These are phyloP conservation scores for Corapipo altera DNA, from an alignment of 2,113 vertebrate genomes.

Conservation along the genomic window DNA sequence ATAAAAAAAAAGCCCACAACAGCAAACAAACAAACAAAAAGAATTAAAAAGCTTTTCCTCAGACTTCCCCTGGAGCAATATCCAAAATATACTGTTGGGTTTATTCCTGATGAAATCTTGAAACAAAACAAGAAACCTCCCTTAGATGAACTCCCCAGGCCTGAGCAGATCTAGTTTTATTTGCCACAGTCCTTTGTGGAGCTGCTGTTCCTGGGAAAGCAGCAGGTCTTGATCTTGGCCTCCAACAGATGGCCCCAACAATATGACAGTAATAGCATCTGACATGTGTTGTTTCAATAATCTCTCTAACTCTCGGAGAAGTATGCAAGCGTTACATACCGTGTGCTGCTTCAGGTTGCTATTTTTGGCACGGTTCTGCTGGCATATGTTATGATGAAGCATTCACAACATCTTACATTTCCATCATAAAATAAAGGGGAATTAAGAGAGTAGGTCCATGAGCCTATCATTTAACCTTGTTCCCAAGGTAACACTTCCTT, in stretches of 20 bases:
- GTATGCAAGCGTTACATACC: constrained; percentile 72
- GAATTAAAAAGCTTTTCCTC: background rate
- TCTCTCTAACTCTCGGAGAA: constrained; percentile 74
- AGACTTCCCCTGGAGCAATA: background rate
- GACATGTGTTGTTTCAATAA: constrained; percentile 80
- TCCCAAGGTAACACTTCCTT: constrained; percentile 61
- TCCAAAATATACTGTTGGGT: background rate
- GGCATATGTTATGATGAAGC: constrained; percentile 77
- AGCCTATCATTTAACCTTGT: constrained; percentile 54
- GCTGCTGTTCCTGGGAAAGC: constrained; percentile 60
- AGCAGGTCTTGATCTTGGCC: constrained; percentile 77
- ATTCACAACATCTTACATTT: constrained; percentile 76
- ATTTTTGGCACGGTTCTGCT: constrained; percentile 78
- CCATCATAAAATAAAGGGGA: constrained; percentile 60
- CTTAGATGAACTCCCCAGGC: background rate
- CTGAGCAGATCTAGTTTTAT: constrained; percentile 45
- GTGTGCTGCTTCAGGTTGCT: constrained; percentile 75
- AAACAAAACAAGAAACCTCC: constrained; percentile 32
- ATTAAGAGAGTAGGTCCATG: constrained; percentile 33
- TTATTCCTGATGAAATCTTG: background rate
- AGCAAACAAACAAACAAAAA: background rate
- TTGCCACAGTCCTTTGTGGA: constrained; percentile 64
- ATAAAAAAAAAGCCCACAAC: background rate
- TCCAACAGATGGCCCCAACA: constrained; percentile 80
- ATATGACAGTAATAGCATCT: constrained; percentile 78